Percentiles rank a stretch among this genome's conserved stretches.
Conservation (phyloP, 2,797 vertebrate genomes). For the Acrocephalus scirpaceus region DNA sequence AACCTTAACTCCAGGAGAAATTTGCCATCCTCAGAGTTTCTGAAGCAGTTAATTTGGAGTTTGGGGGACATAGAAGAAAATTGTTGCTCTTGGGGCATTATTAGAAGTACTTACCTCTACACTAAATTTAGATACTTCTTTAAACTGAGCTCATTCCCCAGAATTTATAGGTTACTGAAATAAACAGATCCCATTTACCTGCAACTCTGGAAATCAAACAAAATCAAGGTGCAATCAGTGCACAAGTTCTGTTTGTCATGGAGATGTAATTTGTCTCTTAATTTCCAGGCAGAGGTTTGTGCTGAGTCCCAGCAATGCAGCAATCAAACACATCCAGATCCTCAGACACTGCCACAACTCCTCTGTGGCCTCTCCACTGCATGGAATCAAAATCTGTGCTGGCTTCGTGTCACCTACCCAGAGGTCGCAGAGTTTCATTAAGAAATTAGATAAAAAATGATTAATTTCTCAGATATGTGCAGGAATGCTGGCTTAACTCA, state of each 20-base stretch:
- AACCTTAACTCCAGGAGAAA: neutral
- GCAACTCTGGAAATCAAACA: neutral
- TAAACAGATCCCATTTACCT: neutral
- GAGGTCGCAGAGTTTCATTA: neutral
- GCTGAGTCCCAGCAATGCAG: neutral
- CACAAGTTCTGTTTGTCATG: neutral
- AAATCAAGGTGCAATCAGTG: neutral
- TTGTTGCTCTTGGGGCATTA: neutral
- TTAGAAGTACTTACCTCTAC: neutral
- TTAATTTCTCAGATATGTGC: neutral
- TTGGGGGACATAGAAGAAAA: neutral
- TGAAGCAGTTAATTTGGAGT: neutral
- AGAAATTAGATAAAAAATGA: neutral
- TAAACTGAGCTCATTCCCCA: neutral
- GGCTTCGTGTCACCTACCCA: neutral
- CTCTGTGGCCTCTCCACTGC: neutral
- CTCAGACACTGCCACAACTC: neutral
- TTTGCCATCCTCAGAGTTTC: neutral
- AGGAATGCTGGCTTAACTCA: neutral
- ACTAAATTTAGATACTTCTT: neutral
- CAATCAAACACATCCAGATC: neutral
- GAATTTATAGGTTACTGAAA: neutral
- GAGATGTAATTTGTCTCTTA: neutral
- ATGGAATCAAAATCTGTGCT: neutral
- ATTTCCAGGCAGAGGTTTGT: neutral